Percentiles rank a stretch among this genome's conserved stretches.
Conservation (phyloP, 1,140 invertebrate species). For the Papilio aristodemus region DNA sequence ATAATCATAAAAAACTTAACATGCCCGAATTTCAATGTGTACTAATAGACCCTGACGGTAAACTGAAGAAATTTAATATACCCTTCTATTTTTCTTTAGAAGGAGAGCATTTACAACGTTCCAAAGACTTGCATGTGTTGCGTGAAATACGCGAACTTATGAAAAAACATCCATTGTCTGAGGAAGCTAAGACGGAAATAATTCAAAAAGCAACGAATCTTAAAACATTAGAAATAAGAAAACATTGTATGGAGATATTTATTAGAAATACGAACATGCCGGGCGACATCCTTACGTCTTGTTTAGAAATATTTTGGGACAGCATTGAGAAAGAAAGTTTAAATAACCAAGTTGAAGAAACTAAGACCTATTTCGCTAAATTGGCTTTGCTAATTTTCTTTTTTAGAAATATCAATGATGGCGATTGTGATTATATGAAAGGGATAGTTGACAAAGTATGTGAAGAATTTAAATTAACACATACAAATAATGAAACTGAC, state of each 20-base stretch:
- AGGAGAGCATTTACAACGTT: constrained; percentile 91
- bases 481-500: constrained; percentile 31
- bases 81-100: constrained; percentile 96
- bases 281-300: constrained; percentile 79
- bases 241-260: constrained; percentile 87
- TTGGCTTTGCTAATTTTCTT: constrained; percentile 58
- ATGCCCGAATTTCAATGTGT: constrained; percentile 85
- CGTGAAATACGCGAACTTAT: constrained; percentile 88
- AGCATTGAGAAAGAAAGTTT: constrained; percentile 44
- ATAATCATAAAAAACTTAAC: constrained; percentile 76
- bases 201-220: constrained; percentile 83
- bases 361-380: constrained; percentile 60
- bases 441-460: constrained; percentile 54
- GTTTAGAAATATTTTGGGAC: constrained; percentile 79
- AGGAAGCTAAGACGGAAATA: constrained; percentile 79
- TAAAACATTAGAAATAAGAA: constrained; percentile 86
- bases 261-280: constrained; percentile 83
- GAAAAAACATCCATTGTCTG: constrained; percentile 74
- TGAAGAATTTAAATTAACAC: constrained; percentile 38
- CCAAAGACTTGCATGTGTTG: constrained; percentile 92
- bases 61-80: constrained; percentile 89
- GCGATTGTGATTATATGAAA: constrained; percentile 50
- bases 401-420: constrained; percentile 57
- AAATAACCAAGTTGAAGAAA: constrained; percentile 52
- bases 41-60: constrained; percentile 90